Evolutionary conservation across 1,140 invertebrate species (phyloP).

Genomic region (Bathynomus jamesi): DNA sequence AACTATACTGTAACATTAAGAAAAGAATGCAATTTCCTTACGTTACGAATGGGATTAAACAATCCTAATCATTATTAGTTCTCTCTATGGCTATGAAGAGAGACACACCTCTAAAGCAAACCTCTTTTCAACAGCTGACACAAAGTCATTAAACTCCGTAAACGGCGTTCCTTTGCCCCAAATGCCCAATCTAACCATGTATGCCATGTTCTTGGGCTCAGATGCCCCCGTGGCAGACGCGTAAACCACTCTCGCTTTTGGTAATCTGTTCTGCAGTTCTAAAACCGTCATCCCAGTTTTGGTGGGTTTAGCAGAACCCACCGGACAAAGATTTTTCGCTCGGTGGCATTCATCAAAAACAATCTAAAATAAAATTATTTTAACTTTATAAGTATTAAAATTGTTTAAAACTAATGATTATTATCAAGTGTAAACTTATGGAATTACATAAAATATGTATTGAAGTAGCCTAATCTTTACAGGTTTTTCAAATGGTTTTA

Average conservation of each 20-base stretch:
- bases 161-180: slow-evolving; percentile 97
- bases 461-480: too few relatives aligned
- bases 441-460: too few relatives aligned
- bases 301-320: slow-evolving; percentile 89
- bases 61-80: slow-evolving; percentile 6
- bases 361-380: slow-evolving; percentile 53
- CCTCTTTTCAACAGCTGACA: slow-evolving; percentile 90
- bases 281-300: slow-evolving; percentile 82
- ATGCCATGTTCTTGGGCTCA: slow-evolving; percentile 98
- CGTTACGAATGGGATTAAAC: too few relatives aligned
- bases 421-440: too few relatives aligned
- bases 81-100: not conserved
- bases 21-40: not conserved
- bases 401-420: too few relatives aligned
- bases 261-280: slow-evolving; percentile 89
- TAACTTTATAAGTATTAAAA: too few relatives aligned
- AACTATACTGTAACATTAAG: too few relatives aligned
- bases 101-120: too few relatives aligned
- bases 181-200: slow-evolving; percentile 95
- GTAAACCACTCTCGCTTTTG: slow-evolving; percentile 92
- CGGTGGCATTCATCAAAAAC: slow-evolving; percentile 99
- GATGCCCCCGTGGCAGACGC: slow-evolving; percentile 96
- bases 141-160: slow-evolving; percentile 88
- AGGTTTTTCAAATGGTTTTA: too few relatives aligned
- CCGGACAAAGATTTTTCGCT: slow-evolving; percentile 97